Evolutionary conservation across 2,113 vertebrate species (phyloP), one percentile per base, ranked within the genome.

Genomic region (Pterocles burchelli): DNA sequence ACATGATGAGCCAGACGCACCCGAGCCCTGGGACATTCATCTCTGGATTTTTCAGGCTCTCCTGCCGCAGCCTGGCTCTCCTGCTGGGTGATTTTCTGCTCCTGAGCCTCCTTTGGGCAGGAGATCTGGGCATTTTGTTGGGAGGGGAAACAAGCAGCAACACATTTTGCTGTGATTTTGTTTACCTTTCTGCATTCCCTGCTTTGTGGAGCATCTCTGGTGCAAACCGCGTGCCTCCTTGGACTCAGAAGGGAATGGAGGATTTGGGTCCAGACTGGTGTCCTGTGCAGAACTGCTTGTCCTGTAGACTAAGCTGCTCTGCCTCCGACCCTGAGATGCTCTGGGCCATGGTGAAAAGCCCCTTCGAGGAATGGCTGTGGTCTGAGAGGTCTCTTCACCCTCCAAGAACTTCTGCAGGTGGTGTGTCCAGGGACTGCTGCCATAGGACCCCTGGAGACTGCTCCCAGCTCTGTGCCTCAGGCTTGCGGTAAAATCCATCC

Each of bases 1-100:
- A 2, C 22, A 25, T 0, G 0, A 51, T 45, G 67, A 90, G 51
- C 54, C 43, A 80, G 63, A 41, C 0, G 0, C 20, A 48, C 63
- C 52, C 61, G 43, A 77, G 33, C 59, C 16, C 49, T 54, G 41
- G 52, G 70, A 92, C 16, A 36, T 68, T 43, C 25, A 54, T 78
- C 49, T 70, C 8, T 2, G 7, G 29, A 2, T 49, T 63, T 41
- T 62, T 22, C 26, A 71, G 83, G 63, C 55, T 65, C 51, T 67
- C 6, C 52, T 78, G 66, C 51, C 0, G 0, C 49, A 77, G 41
- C 59, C 51, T 49, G 51, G 29, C 0, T 5, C 22, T 79, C 20
- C 51, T 49, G 68, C 7, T 0, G 3, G 22, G 11, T 38, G 17
- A 13, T 48, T 88, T 80, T 48, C 43, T 45, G 20, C 25, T 84